Base-by-base conservation (phyloP, 1,140 invertebrate species). In the Ceratina australensis region DNA sequence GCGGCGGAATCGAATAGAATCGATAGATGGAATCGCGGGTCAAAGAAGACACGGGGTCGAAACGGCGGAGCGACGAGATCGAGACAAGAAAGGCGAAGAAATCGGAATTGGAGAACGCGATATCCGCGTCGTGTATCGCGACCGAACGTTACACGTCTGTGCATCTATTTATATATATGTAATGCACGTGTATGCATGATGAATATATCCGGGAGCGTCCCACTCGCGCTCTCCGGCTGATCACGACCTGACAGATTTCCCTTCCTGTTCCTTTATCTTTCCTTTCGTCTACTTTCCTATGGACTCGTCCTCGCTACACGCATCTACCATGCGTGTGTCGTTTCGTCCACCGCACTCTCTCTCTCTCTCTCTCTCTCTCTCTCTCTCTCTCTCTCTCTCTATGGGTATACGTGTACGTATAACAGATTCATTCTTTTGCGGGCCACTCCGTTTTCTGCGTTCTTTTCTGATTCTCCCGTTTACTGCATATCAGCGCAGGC, bases 171-270 rank as follows among this genome's bases (percentile, higher is more conserved):
- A 78, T 78, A 78, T 59, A 69, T 71, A 78, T 59, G 76, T 71
- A 72, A 63, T 69, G 49, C n/a, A 68, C 60, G 60, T 64, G 69
- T 72, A 75, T 79, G 81, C 65, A 79, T 72, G 81, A 83, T 83
- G 82, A 83, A 79, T 79, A 82, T 83, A 78, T 74, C 74, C 49
- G 76, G 76, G 71, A 79, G 59, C 52, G 16, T 54, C 52, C 66
- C 68, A 74, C 65, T 80, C 78, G 57, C 71, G 65, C 83, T 81
- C 66, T 71, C 50, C 65, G 72, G 42, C 52, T 67, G 72, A 84
- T 64, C 83, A 69, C 60, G 72, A 54, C 79, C 57, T 64, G 73
- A 80, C 71, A 59, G 66, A 73, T 79, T 75, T 75, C 54, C 67
- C 72, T 75, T 74, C 72, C 72, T 75, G 60, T 68, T 73, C 71